Evolutionary conservation across 2,113 vertebrate genomes (phyloP).

Genomic region (Mola mola): DNA sequence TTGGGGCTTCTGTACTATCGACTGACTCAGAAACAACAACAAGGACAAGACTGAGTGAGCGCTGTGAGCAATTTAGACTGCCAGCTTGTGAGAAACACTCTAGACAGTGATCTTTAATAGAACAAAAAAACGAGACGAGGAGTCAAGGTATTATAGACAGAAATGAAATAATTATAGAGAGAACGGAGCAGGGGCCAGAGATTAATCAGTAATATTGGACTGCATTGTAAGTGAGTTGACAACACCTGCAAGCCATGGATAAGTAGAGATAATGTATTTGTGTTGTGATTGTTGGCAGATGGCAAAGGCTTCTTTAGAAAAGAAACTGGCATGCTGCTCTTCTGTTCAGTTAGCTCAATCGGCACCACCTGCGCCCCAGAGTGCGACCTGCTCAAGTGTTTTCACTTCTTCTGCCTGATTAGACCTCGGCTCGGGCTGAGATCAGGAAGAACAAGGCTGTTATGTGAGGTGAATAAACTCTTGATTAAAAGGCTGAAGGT

Average conservation of each 20-base stretch:
- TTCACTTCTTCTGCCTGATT: slow-evolving; percentile 42
- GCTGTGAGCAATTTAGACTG: too few species aligned
- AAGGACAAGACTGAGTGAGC: too few species aligned
- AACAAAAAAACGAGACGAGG: slow-evolving; percentile 8
- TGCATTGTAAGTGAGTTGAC: slow-evolving; percentile 17
- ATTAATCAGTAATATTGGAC: slow-evolving; percentile 13
- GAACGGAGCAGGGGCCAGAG: slow-evolving; percentile 5
- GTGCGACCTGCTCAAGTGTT: slow-evolving; percentile 25
- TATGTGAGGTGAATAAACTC: background rate
- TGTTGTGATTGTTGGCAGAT: too few species aligned
- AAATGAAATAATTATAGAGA: slow-evolving; percentile 22
- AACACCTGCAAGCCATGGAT: slow-evolving; percentile 16
- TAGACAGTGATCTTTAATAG: slow-evolving; percentile 4
- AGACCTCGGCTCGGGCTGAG: slow-evolving; percentile 5
- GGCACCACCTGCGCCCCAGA: too few species aligned
- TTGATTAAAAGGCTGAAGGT: background rate
- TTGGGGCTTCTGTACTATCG: background rate
- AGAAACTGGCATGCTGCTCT: too few species aligned
- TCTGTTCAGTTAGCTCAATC: too few species aligned
- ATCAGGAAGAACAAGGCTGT: background rate
- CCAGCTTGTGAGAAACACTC: too few species aligned
- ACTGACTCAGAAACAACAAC: slow-evolving; percentile 32
- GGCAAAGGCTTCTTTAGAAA: too few species aligned
- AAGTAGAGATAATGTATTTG: slow-evolving; percentile 5
- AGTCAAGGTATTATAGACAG: slow-evolving; percentile 3